Evolutionary conservation across 2,888 invertebrate species (phyloP), one percentile per base, ranked within the genome.

Genomic region (Hemistola chrysoprasaria): DNA sequence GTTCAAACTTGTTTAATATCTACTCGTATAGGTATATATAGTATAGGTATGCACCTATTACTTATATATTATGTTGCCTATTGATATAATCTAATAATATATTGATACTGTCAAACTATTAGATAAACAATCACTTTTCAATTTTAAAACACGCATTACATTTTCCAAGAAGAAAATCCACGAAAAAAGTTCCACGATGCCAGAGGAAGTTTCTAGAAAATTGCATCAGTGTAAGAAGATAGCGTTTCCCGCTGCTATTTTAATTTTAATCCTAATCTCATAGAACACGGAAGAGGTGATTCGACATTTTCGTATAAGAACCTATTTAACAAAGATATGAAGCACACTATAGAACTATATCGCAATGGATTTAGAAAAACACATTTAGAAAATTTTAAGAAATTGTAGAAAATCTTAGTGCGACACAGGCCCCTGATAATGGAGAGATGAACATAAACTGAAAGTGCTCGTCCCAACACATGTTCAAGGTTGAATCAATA

Each of bases 401-500:
- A 16, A 3, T 16, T 27, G 11, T 33, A 33, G 7, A 23, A 21
- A 30, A 26, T 30, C 25, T 35, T n/a, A 34, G 25, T 30, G 32
- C 10, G 36, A 42, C 35, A 42, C 6, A 32, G 32, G 28, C 32
- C 37, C 24, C 10, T 10, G 25, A 22, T 24, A 0, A 31, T 30
- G 31, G 16, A 16, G 16, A 41, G 31, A 29, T 41, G 30, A 1
- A 35, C 27, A 42, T 33, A 29, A 34, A 29, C 20, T 32, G 38
- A 43, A 35, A 28, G 34, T 34, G 32, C 26, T 38, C 30, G 38
- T 28, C 11, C 25, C 23, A 34, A 35, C 35, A 27, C 22, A 20
- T 32, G 44, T 50, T 59, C 74, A 77, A 78, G 77, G 77, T 64
- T 62, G 59, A 62, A 74, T 70, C 65, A 69, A 77, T 76, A 71